Evolutionary conservation across 2,888 invertebrate species (phyloP), one percentile per base, ranked within the genome.

Genomic region (Orthosia cruda): DNA sequence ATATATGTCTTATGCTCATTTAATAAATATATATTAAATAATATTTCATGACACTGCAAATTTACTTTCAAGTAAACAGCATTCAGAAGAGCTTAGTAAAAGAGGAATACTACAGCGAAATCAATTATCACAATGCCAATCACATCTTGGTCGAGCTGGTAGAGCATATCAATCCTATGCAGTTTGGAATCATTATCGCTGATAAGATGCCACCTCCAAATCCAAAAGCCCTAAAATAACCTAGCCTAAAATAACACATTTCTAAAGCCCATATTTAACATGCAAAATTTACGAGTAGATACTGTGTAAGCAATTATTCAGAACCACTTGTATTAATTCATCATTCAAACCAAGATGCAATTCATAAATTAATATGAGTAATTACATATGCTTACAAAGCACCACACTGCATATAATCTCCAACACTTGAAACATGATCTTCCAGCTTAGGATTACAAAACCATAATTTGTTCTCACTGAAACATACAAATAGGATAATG

Each of bases 391-490:
- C 57, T 40, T 12, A 54, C 54, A 3, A 63, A 58, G 3, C 32
- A 61, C 32, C 45, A 2, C 20, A 11, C 20, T n/a, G 57, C 71
- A 68, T 71, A 58, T 12, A 65, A 62, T 79, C 40, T 47, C 20
- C 12, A 47, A 18, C 40, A 54, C 50, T 58, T 61, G 73, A 26
- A 79, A 80, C 64, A 50, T 68, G 68, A 84, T 79, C 55, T 40
- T 18, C 18, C 11, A 26, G 65, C 1, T 45, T 65, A 23, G 18
- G 23, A 71, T 71, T 79, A 71, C 80, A 65, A 54, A 78, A 40
- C 71, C 7, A 69, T 79, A 57, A 66, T 58, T 80, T 80, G 26
- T 52, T 49, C 55, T 61, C 55, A 18, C 9, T 82, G 50, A 77
- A 67, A 59, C 32, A 11, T 50, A 55, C 50, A 50, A 59, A 81